phyloP scores from a whole-genome alignment of 1,140 invertebrate species.

The Drosophila seguyi region DNA sequence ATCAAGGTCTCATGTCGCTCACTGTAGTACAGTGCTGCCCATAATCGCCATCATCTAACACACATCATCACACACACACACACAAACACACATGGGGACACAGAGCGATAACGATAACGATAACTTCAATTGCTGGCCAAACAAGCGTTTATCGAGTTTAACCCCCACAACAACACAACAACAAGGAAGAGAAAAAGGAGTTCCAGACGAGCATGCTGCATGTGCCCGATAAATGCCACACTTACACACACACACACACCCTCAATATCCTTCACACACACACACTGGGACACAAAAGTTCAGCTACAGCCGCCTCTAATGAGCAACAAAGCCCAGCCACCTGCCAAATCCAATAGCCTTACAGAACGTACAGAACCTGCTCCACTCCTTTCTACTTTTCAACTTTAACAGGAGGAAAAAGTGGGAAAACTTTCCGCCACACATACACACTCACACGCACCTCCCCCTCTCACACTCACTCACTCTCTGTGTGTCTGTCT shows the following conservation, averaged over 20 bases:
- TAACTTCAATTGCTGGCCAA: conserved; percentile 50
- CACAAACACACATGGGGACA: conserved; percentile 19
- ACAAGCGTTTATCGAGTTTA: conserved; percentile 48
- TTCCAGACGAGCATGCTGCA: conserved; percentile 63
- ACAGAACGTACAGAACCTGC: conserved; percentile 3
- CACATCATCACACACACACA: conserved; percentile 23
- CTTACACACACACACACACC: conserved; percentile 15
- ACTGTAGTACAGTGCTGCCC: conserved; percentile 48
- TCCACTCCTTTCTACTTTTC: neutral
- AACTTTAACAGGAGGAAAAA: conserved; percentile 16
- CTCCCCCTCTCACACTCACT: conserved; percentile 7
- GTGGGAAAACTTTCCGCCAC: conserved; percentile 23
- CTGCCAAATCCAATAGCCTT: conserved; percentile 45
- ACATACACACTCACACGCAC: neutral
- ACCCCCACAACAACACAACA: conserved; percentile 4
- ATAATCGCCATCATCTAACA: conserved; percentile 36
- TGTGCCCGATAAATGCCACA: conserved; percentile 40
- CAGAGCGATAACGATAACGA: conserved; percentile 49
- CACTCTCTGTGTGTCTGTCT: conserved; percentile 18
- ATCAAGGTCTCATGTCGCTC: conserved; percentile 29
- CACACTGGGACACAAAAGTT: conserved; percentile 26
- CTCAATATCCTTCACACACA: conserved; percentile 13
- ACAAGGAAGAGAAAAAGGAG: conserved; percentile 9
- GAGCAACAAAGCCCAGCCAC: conserved; percentile 37
- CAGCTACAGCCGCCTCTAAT: conserved; percentile 28